phyloP scores from a whole-genome alignment of 2,113 vertebrate genomes.

The Siniperca knerii region DNA sequence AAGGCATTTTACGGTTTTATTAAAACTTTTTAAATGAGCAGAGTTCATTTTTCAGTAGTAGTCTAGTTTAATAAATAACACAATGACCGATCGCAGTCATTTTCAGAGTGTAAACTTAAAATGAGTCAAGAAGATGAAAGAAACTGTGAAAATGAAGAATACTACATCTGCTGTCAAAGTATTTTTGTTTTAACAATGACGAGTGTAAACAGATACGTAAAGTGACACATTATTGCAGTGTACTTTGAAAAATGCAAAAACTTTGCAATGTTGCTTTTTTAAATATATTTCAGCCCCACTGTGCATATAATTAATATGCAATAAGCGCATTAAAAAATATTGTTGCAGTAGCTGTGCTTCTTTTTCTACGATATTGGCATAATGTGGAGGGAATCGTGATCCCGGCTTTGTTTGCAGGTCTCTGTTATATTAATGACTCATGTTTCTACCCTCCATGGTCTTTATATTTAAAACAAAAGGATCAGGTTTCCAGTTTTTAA shows the following conservation, averaged over 20 bases:
- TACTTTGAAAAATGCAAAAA: background rate
- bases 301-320: background rate
- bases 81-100: background rate
- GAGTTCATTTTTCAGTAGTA: background rate
- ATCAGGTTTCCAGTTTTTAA: constrained; percentile 66
- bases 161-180: background rate
- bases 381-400: background rate
- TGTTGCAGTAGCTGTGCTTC: background rate
- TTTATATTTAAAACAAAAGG: constrained; percentile 36
- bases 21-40: background rate
- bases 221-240: background rate
- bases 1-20: background rate
- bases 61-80: background rate
- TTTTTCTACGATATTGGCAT: background rate
- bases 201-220: background rate
- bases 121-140: background rate
- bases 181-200: background rate
- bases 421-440: constrained; percentile 49
- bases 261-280: background rate
- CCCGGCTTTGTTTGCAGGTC: background rate
- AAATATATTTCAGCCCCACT: background rate
- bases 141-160: background rate
- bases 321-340: background rate
- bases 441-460: constrained; percentile 48
- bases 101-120: background rate